Evolutionary conservation across 2,113 vertebrate species (phyloP).

Genomic region (Fukomys damarensis): DNA sequence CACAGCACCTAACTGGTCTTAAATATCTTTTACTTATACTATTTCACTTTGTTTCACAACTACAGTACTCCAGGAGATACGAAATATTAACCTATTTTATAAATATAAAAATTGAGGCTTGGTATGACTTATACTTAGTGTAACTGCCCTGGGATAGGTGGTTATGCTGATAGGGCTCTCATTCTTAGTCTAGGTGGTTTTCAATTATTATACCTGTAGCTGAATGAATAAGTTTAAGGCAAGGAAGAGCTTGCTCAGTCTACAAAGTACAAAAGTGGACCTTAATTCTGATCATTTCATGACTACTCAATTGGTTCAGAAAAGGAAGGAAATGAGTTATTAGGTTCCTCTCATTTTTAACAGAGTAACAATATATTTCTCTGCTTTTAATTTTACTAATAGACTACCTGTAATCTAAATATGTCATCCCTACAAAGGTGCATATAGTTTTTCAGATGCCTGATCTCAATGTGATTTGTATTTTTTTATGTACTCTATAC

Average conservation of each 20-base stretch:
- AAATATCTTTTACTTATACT: background rate
- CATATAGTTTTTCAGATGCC: background rate
- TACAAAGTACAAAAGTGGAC: background rate
- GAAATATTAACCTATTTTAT: background rate
- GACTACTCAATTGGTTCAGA: background rate
- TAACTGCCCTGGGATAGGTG: background rate
- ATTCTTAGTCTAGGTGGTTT: background rate
- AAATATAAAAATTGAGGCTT: background rate
- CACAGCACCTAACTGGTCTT: background rate
- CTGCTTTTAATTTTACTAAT: background rate
- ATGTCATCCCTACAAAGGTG: background rate
- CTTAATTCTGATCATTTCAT: background rate
- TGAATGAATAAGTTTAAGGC: background rate
- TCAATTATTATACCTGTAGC: background rate
- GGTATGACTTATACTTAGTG: background rate
- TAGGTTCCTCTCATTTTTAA: slow-evolving; percentile 1
- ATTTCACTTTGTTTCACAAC: background rate
- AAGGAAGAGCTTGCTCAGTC: background rate
- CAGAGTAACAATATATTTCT: background rate
- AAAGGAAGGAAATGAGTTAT: background rate
- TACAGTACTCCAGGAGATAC: background rate
- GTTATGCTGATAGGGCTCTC: background rate
- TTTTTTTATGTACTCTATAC: background rate
- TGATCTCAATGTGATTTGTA: background rate
- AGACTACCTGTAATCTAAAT: background rate